These are phyloP conservation scores for Phalacrocorax aristotelis DNA, from an alignment of 2,113 vertebrate genomes.

Conservation along the genomic window DNA sequence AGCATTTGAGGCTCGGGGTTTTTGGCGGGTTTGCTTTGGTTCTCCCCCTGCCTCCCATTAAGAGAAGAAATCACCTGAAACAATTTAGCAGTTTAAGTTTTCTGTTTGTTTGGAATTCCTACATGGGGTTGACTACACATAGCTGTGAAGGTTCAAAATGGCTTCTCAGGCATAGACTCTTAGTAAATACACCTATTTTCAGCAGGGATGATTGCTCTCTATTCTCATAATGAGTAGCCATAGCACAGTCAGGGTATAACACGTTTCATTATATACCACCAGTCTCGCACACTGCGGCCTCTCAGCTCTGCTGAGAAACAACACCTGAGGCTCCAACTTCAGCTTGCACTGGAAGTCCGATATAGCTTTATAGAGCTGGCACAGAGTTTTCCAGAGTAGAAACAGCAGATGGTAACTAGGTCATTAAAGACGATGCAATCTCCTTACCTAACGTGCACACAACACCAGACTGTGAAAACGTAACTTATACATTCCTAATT, in stretches of 20 bases:
- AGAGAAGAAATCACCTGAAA: not conserved
- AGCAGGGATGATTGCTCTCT: not conserved
- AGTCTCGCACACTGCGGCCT: not conserved
- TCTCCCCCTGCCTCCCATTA: not conserved
- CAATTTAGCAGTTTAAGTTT: not conserved
- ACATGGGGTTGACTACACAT: not conserved
- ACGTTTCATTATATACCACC: too few relatives aligned
- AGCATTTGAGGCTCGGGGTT: not conserved
- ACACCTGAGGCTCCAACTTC: not conserved
- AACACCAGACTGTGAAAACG: not conserved
- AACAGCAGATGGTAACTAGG: not conserved
- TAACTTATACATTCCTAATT: not conserved
- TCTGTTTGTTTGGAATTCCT: not conserved
- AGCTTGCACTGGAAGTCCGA: not conserved
- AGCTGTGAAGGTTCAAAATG: not conserved
- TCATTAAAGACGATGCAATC: not conserved
- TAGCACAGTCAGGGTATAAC: not conserved
- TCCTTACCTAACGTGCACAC: not conserved
- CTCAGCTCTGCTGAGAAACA: not conserved
- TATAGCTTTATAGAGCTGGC: not conserved
- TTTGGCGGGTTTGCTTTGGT: not conserved
- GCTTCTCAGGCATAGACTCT: not conserved
- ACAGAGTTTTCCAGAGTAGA: not conserved
- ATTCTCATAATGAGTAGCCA: accelerated
- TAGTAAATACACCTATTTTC: not conserved